Percentiles rank a stretch among this genome's conserved stretches.
phyloP scores from a whole-genome alignment of 2,888 invertebrate genomes.

The Mesochorus sp. region DNA sequence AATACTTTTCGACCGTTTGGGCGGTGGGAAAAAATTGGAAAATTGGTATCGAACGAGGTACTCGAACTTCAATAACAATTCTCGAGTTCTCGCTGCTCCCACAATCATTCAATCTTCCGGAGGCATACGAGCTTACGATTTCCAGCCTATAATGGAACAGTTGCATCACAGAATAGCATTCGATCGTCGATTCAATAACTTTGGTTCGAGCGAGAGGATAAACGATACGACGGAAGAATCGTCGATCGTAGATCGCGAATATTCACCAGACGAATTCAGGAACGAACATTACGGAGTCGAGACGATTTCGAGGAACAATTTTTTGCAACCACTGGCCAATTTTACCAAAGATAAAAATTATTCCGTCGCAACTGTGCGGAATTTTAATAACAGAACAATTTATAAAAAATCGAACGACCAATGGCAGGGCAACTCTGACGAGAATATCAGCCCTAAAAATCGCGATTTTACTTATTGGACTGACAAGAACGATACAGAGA shows the following conservation, averaged over 20 bases:
- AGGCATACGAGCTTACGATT: slow-evolving; percentile 16
- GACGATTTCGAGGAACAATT: not conserved
- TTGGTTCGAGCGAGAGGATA: not conserved
- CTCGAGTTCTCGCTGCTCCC: not conserved
- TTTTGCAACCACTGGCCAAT: not conserved
- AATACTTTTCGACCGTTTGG: not conserved
- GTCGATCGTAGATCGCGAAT: slow-evolving; percentile 7
- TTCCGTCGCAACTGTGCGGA: not conserved
- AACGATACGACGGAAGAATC: not conserved
- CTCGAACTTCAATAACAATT: slow-evolving; percentile 17
- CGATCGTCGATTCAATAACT: slow-evolving; percentile 7
- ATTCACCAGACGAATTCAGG: not conserved
- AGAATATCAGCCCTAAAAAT: not conserved
- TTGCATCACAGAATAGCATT: slow-evolving; percentile 37
- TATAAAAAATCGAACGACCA: not conserved
- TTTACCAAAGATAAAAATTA: not conserved
- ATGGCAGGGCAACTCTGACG: too few relatives aligned
- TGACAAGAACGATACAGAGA: not conserved
- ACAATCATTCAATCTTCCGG: slow-evolving; percentile 8
- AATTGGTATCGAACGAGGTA: slow-evolving; percentile 5
- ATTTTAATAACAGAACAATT: not conserved
- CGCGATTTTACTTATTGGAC: not conserved
- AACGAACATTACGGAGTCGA: not conserved
- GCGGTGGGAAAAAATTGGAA: not conserved
- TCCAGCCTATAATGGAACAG: slow-evolving; percentile 40